Percentiles rank a stretch among this genome's conserved stretches.
These are phyloP conservation scores for Hermaeophaga mercurialis DNA, from an alignment of 2,888 invertebrate genomes.

Conservation along the genomic window DNA sequence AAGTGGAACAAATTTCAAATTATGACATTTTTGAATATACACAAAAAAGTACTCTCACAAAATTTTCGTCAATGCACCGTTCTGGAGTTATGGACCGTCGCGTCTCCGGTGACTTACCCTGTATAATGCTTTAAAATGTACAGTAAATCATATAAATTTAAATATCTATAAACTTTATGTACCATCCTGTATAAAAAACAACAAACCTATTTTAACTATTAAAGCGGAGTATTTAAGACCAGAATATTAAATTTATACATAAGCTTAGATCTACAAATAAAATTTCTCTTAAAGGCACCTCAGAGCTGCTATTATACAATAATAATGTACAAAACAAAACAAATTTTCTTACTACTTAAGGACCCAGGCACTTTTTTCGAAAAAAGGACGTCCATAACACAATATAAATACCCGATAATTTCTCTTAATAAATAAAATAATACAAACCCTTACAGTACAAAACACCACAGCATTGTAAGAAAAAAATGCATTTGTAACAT, in stretches of 20 bases:
- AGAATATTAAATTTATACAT: conserved; percentile 28
- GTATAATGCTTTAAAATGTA: no score
- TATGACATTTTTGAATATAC: no score
- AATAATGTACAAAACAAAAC: conserved; percentile 31
- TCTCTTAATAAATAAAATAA: conserved; percentile 19
- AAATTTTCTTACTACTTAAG: conserved; percentile 24
- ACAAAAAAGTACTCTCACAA: no score
- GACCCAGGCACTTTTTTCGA: conserved; percentile 37
- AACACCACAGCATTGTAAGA: conserved; percentile 15
- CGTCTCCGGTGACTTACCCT: no score
- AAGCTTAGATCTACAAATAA: conserved; percentile 32
- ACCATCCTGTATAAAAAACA: conserved; percentile 19
- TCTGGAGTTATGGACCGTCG: no score
- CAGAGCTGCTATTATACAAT: conserved; percentile 38
- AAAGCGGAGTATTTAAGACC: conserved; percentile 37
- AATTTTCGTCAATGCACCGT: no score
- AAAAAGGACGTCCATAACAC: conserved; percentile 24
- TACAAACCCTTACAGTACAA: conserved; percentile 9
- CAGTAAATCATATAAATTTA: no score
- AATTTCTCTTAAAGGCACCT: conserved; percentile 38
- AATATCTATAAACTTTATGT: conserved; percentile 1
- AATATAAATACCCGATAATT: conserved; percentile 33
- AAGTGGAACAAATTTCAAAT: no score
- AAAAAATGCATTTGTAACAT: neutral
- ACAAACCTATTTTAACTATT: conserved; percentile 27